phyloP scores from a whole-genome alignment of 2,888 invertebrate genomes.

The Tachina lurida region DNA sequence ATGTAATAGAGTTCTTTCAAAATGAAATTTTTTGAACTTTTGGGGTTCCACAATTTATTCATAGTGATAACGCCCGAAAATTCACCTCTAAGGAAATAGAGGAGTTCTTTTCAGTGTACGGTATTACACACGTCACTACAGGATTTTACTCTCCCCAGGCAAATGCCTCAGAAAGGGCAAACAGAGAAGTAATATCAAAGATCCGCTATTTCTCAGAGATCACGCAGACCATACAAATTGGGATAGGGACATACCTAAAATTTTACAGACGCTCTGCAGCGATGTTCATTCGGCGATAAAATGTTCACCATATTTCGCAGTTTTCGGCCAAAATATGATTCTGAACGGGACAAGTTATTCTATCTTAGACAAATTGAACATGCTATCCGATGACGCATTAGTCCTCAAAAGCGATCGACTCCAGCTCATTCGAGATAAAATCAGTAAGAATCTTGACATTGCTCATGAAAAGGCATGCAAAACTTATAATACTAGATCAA shows the following conservation, averaged over 20 bases:
- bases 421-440: too few species aligned
- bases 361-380: not conserved
- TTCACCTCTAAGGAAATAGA: too few species aligned
- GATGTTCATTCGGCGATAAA: not conserved
- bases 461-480: too few species aligned
- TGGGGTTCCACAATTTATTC: slow-evolving; percentile 40
- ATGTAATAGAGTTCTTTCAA: slow-evolving; percentile 42
- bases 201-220: not conserved
- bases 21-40: slow-evolving; percentile 34
- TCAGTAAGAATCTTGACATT: too few species aligned
- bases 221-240: not conserved
- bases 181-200: not conserved
- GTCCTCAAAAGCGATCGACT: too few species aligned
- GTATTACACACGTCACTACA: too few species aligned
- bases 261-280: too few species aligned
- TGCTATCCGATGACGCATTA: not conserved
- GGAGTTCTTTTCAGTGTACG: too few species aligned
- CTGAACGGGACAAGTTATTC: not conserved
- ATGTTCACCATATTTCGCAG: not conserved
- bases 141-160: not conserved
- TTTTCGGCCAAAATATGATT: not conserved
- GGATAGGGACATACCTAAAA: too few species aligned
- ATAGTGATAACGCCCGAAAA: too few species aligned
- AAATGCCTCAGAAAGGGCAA: not conserved
- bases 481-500: too few species aligned